A percentile compares a stretch with the other conserved stretches of the same genome.
phyloP scores from a whole-genome alignment of 2,888 invertebrate genomes.

The Pseudococcus longispinus region DNA sequence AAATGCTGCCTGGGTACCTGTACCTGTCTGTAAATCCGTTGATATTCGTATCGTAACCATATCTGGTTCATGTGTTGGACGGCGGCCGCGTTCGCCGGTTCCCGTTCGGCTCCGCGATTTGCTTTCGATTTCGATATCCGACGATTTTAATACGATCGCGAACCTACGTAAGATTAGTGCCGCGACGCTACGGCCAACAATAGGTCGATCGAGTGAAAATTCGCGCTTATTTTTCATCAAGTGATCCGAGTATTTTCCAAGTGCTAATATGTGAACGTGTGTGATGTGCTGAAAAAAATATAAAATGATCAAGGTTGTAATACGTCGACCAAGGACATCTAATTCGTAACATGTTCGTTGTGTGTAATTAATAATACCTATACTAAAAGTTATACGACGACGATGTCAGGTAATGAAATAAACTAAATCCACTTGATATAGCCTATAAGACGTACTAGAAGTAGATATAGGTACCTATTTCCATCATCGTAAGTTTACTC shows the following conservation, averaged over 20 bases:
- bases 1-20: conserved; percentile 53
- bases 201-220: not conserved
- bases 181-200: not conserved
- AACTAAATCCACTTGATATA: not conserved
- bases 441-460: not conserved
- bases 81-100: not conserved
- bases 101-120: conserved; percentile 28
- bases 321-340: conserved; percentile 17
- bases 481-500: not conserved
- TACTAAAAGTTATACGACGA: not conserved
- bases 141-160: not conserved
- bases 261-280: not conserved
- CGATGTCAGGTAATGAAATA: conserved; percentile 35
- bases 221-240: not conserved
- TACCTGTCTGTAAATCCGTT: conserved; percentile 55
- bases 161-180: not conserved
- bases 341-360: conserved; percentile 23
- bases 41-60: conserved; percentile 50
- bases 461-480: not conserved
- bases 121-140: conserved; percentile 49
- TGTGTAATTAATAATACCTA: conserved; percentile 6
- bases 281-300: not conserved
- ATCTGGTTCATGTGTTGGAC: conserved; percentile 53
- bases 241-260: not conserved
- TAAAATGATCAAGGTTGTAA: conserved; percentile 37